Base-by-base conservation (phyloP, 2,888 invertebrate species). In the Drosophila quinaria region DNA sequence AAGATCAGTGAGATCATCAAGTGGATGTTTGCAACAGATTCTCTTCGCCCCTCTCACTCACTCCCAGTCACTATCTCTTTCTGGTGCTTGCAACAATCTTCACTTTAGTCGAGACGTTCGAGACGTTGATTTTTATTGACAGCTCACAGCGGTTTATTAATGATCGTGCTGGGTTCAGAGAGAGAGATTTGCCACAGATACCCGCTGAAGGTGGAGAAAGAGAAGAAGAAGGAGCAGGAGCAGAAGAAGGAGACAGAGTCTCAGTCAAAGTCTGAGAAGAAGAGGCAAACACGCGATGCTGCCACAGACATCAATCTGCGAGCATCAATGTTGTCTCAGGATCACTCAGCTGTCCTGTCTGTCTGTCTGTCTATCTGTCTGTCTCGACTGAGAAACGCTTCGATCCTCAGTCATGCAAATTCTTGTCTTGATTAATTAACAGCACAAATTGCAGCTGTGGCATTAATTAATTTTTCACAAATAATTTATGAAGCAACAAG, bases 71-170 rank as follows among this genome's bases (percentile, higher is more conserved):
- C 58, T 19, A 22, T 6, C 25, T 5, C 11, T 25, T 22, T 17
- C 47, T 59, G 56, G 15, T 17, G 42, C 31, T 13, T 49, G 49
- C 50, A 50, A 50, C 50, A 50, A 50, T 52, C 51, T 22, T 13
- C 39, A 11, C 8, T 56, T 66, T 17, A 15, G 37, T 63, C 55
- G 59, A 17, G 25, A 50, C 50, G 37, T 17, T 61, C 50, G 35
- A 54, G 54, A 83, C 87, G 80, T 81, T 90, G 90, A 91, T 90
- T 81, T 87, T 90, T 90, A 90, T 90, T 90, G 90, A 90, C 90
- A 90, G 90, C 91, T 90, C 90, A 85, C 90, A 91, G 91, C 90
- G 90, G 90, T 90, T 91, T 90, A 91, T 90, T 90, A 90, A 90
- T 90, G 91, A 91, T 91, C 83, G 79, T 83, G 90, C 90, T 80